phyloP scores from a whole-genome alignment of 2,797 vertebrate genomes.

The Euphonia xanthogaster region DNA sequence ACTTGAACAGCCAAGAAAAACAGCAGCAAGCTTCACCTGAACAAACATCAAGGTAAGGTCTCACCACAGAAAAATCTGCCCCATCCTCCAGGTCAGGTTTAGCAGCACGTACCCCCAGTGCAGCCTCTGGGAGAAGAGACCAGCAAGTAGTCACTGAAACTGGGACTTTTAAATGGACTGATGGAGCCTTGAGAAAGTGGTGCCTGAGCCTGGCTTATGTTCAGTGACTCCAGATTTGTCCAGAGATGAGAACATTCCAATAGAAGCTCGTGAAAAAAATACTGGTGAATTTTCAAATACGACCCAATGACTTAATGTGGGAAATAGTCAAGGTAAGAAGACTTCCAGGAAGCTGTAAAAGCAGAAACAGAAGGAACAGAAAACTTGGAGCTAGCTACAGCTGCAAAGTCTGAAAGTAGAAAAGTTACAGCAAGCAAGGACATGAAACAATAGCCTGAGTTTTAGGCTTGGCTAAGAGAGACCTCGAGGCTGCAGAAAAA shows the following conservation, averaged over 20 bases:
- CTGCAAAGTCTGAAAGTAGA: not conserved
- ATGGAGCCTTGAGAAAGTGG: not conserved
- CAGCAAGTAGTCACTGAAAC: not conserved
- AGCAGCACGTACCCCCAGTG: not conserved
- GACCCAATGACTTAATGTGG: not conserved
- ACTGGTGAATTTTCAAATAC: not conserved
- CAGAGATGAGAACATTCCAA: not conserved
- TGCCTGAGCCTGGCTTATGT: not conserved
- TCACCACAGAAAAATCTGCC: not conserved
- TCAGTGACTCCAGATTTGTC: not conserved
- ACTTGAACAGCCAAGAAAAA: not conserved
- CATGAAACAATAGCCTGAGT: not conserved
- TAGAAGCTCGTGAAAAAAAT: not conserved
- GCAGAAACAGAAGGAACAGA: not conserved
- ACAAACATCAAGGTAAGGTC: not conserved
- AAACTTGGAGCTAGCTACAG: not conserved
- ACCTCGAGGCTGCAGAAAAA: not conserved
- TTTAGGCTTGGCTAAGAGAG: not conserved
- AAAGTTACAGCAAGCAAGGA: not conserved
- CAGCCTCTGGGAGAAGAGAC: not conserved
- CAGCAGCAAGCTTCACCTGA: not conserved
- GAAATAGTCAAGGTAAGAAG: not conserved
- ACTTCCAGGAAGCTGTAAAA: not conserved
- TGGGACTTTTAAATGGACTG: not conserved
- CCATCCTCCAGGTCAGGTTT: too few species aligned